A percentile compares a stretch with the other conserved stretches of the same genome.
Evolutionary conservation across 2,113 vertebrate genomes (phyloP).

Genomic region (Dendrocopos noguchii): DNA sequence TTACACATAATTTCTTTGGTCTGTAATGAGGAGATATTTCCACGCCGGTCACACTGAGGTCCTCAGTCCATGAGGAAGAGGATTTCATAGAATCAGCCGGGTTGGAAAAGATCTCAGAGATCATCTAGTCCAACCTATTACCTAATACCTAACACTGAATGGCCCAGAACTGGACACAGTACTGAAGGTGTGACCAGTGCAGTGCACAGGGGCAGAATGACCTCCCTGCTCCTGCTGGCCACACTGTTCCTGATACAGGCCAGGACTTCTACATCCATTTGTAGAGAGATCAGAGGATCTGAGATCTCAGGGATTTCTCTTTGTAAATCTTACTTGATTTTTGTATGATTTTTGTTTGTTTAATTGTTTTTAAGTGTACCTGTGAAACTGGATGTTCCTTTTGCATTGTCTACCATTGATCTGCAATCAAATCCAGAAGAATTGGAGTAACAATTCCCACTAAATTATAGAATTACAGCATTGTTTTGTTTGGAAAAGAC

Average conservation of each 20-base stretch:
- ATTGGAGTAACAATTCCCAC: neutral
- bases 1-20: neutral
- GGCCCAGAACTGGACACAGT: too few relatives aligned
- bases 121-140: too few relatives aligned
- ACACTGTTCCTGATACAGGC: too few relatives aligned
- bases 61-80: rapidly evolving
- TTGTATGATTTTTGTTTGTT: neutral
- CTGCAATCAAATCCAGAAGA: neutral
- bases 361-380: neutral
- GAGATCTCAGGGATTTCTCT: neutral
- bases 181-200: too few relatives aligned
- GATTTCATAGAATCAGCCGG: neutral
- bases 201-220: too few relatives aligned
- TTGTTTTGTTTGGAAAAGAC: too few relatives aligned
- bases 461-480: neutral
- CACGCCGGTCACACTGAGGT: neutral
- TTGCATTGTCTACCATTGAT: neutral
- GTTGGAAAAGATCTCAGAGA: too few relatives aligned
- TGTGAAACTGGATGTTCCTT: neutral
- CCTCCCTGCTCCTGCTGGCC: too few relatives aligned
- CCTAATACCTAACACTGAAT: too few relatives aligned
- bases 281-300: neutral
- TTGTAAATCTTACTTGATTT: neutral
- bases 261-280: neutral
- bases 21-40: neutral